Evolutionary conservation across 1,140 invertebrate species (phyloP).

Genomic region (Pygmarrhopalites habei): DNA sequence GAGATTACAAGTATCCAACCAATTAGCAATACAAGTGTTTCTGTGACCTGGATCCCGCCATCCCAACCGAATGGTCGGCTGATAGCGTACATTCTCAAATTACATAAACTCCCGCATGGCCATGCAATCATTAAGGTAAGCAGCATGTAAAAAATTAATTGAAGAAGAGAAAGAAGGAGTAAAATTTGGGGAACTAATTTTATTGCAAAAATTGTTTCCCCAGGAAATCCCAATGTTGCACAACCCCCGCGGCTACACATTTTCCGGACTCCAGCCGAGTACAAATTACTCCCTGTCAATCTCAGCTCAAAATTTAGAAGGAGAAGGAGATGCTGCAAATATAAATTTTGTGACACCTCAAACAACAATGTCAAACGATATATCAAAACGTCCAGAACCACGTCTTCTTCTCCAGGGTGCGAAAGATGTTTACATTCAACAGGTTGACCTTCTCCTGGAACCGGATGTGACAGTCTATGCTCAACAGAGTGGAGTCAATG

Average conservation of each 20-base stretch:
- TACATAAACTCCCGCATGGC: constrained; percentile 38
- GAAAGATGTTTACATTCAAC: constrained; percentile 32
- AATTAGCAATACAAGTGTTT: constrained; percentile 72
- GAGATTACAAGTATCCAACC: constrained; percentile 65
- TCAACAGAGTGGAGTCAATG: background rate
- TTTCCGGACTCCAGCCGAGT: constrained; percentile 68
- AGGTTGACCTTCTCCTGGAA: constrained; percentile 26
- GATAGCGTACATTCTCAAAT: constrained; percentile 68
- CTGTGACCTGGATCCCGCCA: constrained; percentile 79
- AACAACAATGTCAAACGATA: constrained; percentile 53
- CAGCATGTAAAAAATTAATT: too few relatives aligned
- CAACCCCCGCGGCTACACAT: constrained; percentile 61
- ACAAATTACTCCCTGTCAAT: constrained; percentile 68
- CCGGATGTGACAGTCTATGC: constrained; percentile 28
- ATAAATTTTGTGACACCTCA: constrained; percentile 57
- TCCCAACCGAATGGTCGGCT: constrained; percentile 77
- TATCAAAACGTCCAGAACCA: constrained; percentile 33
- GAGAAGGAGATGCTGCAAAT: constrained; percentile 63
- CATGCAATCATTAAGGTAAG: constrained; percentile 39
- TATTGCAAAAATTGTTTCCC: too few relatives aligned
- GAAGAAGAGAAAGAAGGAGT: too few relatives aligned
- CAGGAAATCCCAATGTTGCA: constrained; percentile 62
- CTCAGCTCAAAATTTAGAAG: constrained; percentile 68
- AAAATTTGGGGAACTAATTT: too few relatives aligned
- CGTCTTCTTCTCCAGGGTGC: constrained; percentile 30